phyloP scores from a whole-genome alignment of 2,113 vertebrate species.

The Boleophthalmus pectinirostris region DNA sequence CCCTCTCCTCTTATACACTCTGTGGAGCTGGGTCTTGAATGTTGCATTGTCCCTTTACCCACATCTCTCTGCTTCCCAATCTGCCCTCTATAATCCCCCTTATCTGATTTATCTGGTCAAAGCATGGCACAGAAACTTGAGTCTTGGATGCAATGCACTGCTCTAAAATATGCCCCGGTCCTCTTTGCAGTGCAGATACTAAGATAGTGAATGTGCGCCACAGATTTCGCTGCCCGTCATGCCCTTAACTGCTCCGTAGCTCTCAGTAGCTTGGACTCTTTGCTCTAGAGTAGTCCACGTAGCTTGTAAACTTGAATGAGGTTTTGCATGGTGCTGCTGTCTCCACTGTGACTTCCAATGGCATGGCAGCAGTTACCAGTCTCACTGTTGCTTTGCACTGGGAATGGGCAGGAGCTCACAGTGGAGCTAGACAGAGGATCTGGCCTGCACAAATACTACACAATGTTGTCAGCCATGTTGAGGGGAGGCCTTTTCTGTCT shows the following conservation, averaged over 20 bases:
- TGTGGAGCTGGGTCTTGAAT: conserved; percentile 63
- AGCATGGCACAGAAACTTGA: conserved; percentile 76
- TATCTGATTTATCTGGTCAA: conserved; percentile 52
- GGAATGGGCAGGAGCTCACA: conserved; percentile 76
- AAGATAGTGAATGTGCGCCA: conserved; percentile 46
- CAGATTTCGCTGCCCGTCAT: conserved; percentile 18
- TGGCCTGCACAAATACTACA: conserved; percentile 42
- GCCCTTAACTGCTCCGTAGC: conserved; percentile 46
- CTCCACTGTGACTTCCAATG: conserved; percentile 72
- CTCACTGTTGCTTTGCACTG: conserved; percentile 65
- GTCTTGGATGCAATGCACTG: conserved; percentile 75
- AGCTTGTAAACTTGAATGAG: conserved; percentile 63
- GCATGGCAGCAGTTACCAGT: conserved; percentile 68
- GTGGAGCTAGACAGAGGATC: conserved; percentile 73
- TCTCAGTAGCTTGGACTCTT: conserved; percentile 30
- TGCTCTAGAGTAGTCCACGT: conserved; percentile 52
- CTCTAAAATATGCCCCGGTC: conserved; percentile 52
- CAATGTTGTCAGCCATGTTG: not conserved
- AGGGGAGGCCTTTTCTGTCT: conserved; percentile 73
- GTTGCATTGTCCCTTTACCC: conserved; percentile 60
- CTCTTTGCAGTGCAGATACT: conserved; percentile 58
- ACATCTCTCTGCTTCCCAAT: conserved; percentile 54
- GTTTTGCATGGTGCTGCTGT: conserved; percentile 77
- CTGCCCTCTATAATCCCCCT: conserved; percentile 47
- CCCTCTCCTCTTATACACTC: conserved; percentile 37